Evolutionary conservation across 2,888 invertebrate genomes (phyloP).

Genomic region (Drosophila testacea): DNA sequence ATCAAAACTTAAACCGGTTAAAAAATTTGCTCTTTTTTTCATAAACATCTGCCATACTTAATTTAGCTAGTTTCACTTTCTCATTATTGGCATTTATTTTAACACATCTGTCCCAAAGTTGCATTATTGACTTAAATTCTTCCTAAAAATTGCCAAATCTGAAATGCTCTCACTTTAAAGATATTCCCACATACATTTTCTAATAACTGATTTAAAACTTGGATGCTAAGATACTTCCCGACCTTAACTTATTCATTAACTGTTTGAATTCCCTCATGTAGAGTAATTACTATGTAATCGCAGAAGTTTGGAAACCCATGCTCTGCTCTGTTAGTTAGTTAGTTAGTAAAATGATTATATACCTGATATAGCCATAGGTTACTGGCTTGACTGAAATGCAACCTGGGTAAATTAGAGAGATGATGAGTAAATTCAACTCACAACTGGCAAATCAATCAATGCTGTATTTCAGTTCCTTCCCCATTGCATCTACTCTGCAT

Average conservation of each 20-base stretch:
- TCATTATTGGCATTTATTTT: too few species aligned
- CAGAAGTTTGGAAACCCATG: not conserved
- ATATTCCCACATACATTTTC: not conserved
- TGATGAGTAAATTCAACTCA: conserved; percentile 45
- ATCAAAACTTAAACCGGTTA: too few species aligned
- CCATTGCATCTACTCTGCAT: not conserved
- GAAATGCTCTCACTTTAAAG: not conserved
- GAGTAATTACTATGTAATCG: conserved; percentile 7
- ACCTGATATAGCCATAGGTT: conserved; percentile 12
- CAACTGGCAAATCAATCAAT: conserved; percentile 54
- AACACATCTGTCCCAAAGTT: too few species aligned
- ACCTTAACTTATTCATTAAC: conserved; percentile 9
- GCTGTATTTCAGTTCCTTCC: conserved; percentile 43
- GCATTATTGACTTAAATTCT: too few species aligned
- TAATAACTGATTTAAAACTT: not conserved
- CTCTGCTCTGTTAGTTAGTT: conserved; percentile 5
- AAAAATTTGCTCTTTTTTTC: too few species aligned
- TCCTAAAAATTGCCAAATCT: too few species aligned
- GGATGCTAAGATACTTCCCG: too few species aligned
- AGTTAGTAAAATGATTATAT: conserved; percentile 40
- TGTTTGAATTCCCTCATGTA: not conserved
- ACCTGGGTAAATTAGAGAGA: conserved; percentile 42
- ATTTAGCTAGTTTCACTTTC: too few species aligned
- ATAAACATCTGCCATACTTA: too few species aligned
- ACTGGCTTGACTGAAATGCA: conserved; percentile 25